Evolutionary conservation across 2,113 vertebrate genomes (phyloP).

Genomic region (Mirounga angustirostris): DNA sequence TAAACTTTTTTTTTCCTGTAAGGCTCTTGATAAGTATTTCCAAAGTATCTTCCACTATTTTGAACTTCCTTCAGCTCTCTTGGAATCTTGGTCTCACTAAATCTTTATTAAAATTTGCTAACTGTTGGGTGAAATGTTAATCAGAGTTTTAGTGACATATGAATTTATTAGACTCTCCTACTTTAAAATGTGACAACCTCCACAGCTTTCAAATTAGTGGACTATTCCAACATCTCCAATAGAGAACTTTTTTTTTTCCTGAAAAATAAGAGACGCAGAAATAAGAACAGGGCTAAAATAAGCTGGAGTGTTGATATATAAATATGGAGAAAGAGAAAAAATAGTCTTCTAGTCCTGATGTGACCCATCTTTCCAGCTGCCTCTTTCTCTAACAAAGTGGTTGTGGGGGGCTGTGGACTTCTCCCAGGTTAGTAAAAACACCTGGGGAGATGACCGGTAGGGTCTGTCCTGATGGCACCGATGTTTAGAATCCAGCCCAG

Average conservation of each 20-base stretch:
- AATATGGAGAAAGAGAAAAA: not conserved
- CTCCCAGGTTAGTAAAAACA: not conserved
- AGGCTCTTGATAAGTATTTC: not conserved
- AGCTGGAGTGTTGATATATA: not conserved
- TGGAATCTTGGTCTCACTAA: not conserved
- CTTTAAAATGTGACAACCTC: not conserved
- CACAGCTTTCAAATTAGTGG: constrained; percentile 6
- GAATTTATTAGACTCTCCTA: constrained; percentile 24
- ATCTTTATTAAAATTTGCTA: not conserved
- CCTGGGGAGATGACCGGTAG: not conserved
- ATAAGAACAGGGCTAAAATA: constrained; percentile 35
- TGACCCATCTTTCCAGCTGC: not conserved
- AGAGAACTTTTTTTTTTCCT: not conserved
- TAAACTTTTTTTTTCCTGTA: not conserved
- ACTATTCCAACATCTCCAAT: not conserved
- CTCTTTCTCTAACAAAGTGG: not conserved
- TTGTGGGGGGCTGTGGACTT: not conserved
- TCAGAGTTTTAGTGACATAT: not conserved
- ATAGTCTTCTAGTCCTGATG: not conserved
- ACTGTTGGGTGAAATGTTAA: constrained; percentile 11
- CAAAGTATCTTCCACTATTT: not conserved
- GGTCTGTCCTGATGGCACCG: not conserved
- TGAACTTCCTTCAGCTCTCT: not conserved
- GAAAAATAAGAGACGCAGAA: constrained; percentile 12
- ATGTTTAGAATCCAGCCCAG: not conserved